These are phyloP conservation scores for Cardiocondyla obscurior DNA, from an alignment of 1,140 invertebrate species.

Conservation along the genomic window DNA sequence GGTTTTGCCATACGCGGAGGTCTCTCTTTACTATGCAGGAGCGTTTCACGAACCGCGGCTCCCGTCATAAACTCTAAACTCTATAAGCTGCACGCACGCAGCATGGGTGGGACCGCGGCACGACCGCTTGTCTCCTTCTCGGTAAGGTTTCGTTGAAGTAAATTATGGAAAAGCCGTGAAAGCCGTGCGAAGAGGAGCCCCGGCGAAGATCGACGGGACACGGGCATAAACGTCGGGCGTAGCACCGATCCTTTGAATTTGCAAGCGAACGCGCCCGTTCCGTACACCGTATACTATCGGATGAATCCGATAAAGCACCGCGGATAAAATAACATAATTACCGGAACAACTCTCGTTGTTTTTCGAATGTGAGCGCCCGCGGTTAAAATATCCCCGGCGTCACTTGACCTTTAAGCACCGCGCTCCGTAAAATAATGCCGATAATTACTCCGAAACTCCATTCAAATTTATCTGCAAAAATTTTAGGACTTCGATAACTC, in stretches of 20 bases:
- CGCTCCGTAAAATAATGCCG: neutral
- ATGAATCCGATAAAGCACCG: conserved; percentile 21
- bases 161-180: conserved; percentile 58
- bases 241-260: conserved; percentile 10
- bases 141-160: conserved; percentile 27
- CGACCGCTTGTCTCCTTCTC: conserved; percentile 17
- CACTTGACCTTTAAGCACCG: neutral
- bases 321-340: neutral
- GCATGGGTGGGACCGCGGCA: conserved; percentile 40
- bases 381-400: too few relatives aligned
- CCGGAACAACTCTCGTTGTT: neutral
- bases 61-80: conserved; percentile 57
- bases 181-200: conserved; percentile 18
- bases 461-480: neutral
- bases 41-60: conserved; percentile 33
- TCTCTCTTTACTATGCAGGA: conserved; percentile 27
- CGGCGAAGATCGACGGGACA: conserved; percentile 20
- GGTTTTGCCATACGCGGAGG: neutral
- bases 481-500: neutral
- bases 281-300: conserved; percentile 10
- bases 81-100: conserved; percentile 53
- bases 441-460: neutral
- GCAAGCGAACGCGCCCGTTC: neutral
- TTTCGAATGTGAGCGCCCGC: too few relatives aligned
- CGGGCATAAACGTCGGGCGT: conserved; percentile 21